Conservation (phyloP, 2,888 invertebrate species). For the Xylota sylvarum region DNA sequence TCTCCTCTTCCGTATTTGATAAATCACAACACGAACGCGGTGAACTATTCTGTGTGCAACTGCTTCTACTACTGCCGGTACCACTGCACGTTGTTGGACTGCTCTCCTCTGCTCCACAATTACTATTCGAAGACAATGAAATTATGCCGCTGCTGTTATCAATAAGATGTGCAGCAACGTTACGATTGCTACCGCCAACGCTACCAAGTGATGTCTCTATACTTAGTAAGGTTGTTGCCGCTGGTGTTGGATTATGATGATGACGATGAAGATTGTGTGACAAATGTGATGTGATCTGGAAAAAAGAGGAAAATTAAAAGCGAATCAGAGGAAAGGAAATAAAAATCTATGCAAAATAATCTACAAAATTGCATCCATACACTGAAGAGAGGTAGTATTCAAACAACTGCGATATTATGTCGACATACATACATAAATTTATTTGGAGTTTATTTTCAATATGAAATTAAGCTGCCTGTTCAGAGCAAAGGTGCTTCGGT, state of each 20-base stretch:
- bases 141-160: slow-evolving; percentile 86
- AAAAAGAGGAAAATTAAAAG: slow-evolving; percentile 4
- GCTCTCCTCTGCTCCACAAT: slow-evolving; percentile 77
- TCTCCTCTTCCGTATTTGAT: slow-evolving; percentile 86
- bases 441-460: too few species aligned
- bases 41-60: slow-evolving; percentile 73
- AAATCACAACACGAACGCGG: slow-evolving; percentile 76
- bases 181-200: slow-evolving; percentile 57
- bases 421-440: too few species aligned
- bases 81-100: slow-evolving; percentile 77
- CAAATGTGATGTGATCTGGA: slow-evolving; percentile 61
- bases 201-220: slow-evolving; percentile 52
- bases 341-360: not conserved
- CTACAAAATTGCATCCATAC: not conserved
- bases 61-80: slow-evolving; percentile 77
- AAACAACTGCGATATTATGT: not conserved
- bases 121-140: slow-evolving; percentile 86
- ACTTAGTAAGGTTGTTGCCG: slow-evolving; percentile 55
- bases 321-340: not conserved
- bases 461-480: too few species aligned
- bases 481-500: too few species aligned
- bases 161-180: slow-evolving; percentile 52
- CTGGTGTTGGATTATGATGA: slow-evolving; percentile 43
- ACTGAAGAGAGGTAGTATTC: not conserved
- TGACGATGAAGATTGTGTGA: slow-evolving; percentile 66